Percentiles rank a stretch among this genome's conserved stretches.
Conservation (phyloP, 2,888 invertebrate species). For the Patella depressa region DNA sequence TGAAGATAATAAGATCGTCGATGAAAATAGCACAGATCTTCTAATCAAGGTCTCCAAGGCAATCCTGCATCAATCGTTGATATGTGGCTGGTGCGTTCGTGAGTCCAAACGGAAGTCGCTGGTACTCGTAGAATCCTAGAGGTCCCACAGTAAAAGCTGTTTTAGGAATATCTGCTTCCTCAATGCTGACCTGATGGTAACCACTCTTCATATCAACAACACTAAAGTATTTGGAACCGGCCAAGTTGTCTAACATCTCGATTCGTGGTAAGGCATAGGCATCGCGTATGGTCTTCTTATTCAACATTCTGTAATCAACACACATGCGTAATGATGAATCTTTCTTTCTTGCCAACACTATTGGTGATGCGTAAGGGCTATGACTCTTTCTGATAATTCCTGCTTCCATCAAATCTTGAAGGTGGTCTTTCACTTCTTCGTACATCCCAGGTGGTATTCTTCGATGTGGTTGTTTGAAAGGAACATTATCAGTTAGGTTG, state of each 20-base stretch:
- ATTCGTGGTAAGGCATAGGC: no score
- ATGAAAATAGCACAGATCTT: background rate
- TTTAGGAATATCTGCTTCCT: no score
- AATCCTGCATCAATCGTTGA: background rate
- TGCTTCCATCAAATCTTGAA: constrained; percentile 28
- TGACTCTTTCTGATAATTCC: constrained; percentile 23
- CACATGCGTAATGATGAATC: background rate
- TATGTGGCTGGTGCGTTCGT: background rate
- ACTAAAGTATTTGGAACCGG: background rate
- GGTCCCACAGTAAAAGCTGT: no score
- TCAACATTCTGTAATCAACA: constrained; percentile 3
- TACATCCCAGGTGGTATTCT: constrained; percentile 18
- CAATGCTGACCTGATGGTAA: no score
- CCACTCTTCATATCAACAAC: no score
- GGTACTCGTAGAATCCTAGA: background rate
- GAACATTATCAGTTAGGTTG: no score
- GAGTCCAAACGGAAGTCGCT: background rate
- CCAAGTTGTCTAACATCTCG: background rate
- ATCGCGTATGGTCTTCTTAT: background rate
- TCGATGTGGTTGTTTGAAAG: no score
- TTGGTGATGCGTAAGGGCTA: constrained; percentile 13
- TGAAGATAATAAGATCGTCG: background rate
- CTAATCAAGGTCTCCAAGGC: background rate
- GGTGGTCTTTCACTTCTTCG: constrained; percentile 31
- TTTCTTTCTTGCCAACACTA: background rate